A percentile compares a stretch with the other conserved stretches of the same genome.
phyloP scores from a whole-genome alignment of 92 coral and sea anemone genomes.

The Diadumene lineata region DNA sequence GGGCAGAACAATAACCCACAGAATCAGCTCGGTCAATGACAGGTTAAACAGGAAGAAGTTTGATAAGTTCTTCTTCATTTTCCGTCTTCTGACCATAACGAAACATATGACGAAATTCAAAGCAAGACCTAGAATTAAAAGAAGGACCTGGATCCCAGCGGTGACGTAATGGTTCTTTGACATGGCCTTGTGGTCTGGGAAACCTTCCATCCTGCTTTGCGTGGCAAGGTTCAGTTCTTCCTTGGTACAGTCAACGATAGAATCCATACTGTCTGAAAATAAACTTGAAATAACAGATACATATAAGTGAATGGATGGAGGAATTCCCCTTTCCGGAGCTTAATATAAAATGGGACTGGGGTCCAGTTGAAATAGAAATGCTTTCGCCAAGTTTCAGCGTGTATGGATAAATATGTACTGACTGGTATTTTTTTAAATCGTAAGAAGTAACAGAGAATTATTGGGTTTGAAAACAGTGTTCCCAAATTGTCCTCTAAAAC shows the following conservation, averaged over 20 bases:
- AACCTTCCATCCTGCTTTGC: constrained; percentile 24
- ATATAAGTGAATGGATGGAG: neutral
- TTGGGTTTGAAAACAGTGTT: no score
- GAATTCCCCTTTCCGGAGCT: no score
- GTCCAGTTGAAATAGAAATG: no score
- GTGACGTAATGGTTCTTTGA: constrained; percentile 7
- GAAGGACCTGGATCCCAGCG: constrained; percentile 32
- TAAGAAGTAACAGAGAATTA: no score
- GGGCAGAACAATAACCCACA: constrained; percentile 30
- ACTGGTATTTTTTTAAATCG: no score
- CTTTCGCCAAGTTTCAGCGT: no score
- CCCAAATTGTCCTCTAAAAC: no score
- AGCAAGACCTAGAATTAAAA: constrained; percentile 22
- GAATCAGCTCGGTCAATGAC: constrained; percentile 34
- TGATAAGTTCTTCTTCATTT: constrained; percentile 21
- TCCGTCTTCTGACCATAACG: constrained; percentile 32
- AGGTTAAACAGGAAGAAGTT: constrained; percentile 36
- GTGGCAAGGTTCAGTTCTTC: constrained; percentile 11
- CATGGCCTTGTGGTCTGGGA: constrained; percentile 34
- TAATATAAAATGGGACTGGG: no score
- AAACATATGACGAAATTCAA: constrained; percentile 29
- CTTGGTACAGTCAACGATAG: constrained; percentile 8
- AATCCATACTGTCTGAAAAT: neutral
- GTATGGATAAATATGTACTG: no score
- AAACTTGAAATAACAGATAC: neutral